Percentiles rank a stretch among this genome's conserved stretches.
phyloP scores from a whole-genome alignment of 1,140 invertebrate species.

The Drosophila quadrilineata region DNA sequence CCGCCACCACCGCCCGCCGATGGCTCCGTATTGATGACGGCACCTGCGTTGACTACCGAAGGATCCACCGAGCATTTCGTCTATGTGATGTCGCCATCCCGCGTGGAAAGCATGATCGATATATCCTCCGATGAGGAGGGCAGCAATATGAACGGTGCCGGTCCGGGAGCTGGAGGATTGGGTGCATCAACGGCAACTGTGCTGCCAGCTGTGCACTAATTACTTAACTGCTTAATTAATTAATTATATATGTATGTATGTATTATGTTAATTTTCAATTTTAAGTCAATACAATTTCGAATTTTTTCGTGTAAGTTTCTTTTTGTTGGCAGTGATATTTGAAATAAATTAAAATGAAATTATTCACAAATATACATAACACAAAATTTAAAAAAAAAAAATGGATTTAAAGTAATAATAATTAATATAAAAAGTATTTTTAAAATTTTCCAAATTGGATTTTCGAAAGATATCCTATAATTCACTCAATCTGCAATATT shows the following conservation, averaged over 20 bases:
- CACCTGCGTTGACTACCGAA: conserved; percentile 40
- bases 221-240: no score
- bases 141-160: conserved; percentile 67
- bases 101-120: conserved; percentile 80
- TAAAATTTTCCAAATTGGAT: no score
- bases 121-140: conserved; percentile 78
- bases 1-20: conserved; percentile 52
- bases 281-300: no score
- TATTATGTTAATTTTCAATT: no score
- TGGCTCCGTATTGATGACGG: conserved; percentile 28
- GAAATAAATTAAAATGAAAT: no score
- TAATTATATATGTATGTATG: no score
- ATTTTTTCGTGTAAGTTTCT: no score
- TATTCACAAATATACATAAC: not conserved
- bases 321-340: no score
- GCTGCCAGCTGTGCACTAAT: conserved; percentile 16
- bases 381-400: not conserved
- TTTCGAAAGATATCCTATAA: no score
- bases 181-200: not conserved
- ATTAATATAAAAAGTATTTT: no score
- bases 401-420: conserved; percentile 18
- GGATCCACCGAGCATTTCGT: conserved; percentile 74
- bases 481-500: no score
- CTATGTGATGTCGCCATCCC: conserved; percentile 78
- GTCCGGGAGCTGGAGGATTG: conserved; percentile 33